Conservation (phyloP, 2,113 vertebrate species). For the Antechinus flavipes region DNA sequence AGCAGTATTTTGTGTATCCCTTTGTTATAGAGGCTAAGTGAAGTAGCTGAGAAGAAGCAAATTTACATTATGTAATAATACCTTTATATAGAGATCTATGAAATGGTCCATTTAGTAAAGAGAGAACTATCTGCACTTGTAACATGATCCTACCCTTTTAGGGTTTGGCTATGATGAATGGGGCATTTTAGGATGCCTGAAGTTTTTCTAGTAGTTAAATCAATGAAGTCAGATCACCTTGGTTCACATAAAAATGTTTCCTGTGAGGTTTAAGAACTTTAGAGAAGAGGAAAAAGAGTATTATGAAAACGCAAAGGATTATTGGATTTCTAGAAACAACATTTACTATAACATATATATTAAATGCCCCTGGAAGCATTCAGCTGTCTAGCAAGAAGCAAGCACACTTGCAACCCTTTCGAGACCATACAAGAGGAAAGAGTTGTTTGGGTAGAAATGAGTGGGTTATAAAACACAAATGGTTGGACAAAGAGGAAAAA, state of each 20-base stretch:
- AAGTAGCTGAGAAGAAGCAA: not conserved
- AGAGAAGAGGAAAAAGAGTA: not conserved
- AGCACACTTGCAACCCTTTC: not conserved
- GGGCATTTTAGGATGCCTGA: not conserved
- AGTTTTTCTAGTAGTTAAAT: not conserved
- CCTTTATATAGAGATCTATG: not conserved
- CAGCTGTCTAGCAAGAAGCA: not conserved
- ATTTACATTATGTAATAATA: not conserved
- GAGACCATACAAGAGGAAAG: not conserved
- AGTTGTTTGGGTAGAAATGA: conserved; percentile 36
- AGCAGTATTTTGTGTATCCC: not conserved
- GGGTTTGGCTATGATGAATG: not conserved
- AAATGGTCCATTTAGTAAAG: not conserved
- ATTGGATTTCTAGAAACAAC: conserved; percentile 3
- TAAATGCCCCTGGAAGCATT: not conserved
- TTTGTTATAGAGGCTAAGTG: not conserved
- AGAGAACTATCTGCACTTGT: not conserved
- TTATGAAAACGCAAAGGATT: not conserved
- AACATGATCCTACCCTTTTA: not conserved
- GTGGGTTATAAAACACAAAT: conserved; percentile 42
- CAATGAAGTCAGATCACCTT: not conserved
- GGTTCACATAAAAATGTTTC: not conserved
- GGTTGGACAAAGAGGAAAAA: not conserved
- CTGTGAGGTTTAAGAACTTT: conserved; percentile 2
- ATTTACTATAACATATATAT: not conserved